phyloP scores from a whole-genome alignment of 2,797 vertebrate genomes.

The Phrynocephalus vlangalii region DNA sequence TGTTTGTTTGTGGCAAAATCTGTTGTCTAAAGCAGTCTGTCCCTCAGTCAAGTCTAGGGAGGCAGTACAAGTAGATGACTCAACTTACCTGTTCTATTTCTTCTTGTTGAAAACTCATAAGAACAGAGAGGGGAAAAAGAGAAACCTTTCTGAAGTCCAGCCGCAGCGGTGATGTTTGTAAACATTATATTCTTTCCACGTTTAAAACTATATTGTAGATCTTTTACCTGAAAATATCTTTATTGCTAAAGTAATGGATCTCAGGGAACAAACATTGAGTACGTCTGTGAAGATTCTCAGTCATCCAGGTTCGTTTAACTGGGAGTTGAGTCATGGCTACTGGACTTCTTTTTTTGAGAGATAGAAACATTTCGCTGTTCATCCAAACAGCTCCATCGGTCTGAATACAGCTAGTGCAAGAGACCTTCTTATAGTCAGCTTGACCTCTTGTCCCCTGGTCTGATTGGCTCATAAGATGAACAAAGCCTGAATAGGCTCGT shows the following conservation, averaged over 20 bases:
- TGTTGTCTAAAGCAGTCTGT: rapidly evolving
- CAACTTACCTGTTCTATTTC: not conserved
- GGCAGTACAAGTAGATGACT: rapidly evolving
- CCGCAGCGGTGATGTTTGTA: not conserved
- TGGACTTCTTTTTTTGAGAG: too few species aligned
- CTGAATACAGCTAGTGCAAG: too few species aligned
- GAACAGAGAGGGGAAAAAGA: not conserved
- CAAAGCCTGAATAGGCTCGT: too few species aligned
- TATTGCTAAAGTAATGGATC: not conserved
- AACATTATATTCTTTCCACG: not conserved
- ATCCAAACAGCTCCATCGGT: too few species aligned
- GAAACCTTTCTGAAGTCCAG: not conserved
- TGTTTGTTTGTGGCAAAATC: too few species aligned
- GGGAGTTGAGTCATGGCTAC: too few species aligned
- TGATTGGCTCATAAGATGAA: too few species aligned
- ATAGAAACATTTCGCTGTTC: too few species aligned
- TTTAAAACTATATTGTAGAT: not conserved
- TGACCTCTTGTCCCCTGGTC: too few species aligned
- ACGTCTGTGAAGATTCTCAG: too few species aligned
- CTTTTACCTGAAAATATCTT: not conserved
- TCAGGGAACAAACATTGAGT: not conserved
- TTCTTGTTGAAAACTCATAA: not conserved
- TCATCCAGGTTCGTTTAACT: too few species aligned
- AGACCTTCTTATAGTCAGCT: too few species aligned
- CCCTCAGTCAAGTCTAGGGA: not conserved